Percentiles rank a stretch among this genome's conserved stretches.
Evolutionary conservation across 2,888 invertebrate species (phyloP).

Genomic region (Acutogordius australiensis): DNA sequence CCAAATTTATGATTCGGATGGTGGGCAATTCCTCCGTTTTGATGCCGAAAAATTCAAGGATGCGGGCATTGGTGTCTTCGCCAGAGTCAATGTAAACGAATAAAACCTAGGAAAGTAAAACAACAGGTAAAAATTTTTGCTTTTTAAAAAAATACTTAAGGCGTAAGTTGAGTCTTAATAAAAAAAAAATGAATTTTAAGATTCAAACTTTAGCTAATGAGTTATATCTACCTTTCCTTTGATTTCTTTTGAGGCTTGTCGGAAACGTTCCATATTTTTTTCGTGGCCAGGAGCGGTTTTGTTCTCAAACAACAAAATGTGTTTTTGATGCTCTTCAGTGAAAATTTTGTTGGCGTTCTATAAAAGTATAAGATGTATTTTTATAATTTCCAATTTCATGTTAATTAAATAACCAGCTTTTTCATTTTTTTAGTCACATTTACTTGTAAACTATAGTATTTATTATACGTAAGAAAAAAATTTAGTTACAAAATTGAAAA

Average conservation of each 20-base stretch:
- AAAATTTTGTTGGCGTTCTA: slow-evolving; percentile 82
- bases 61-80: slow-evolving; percentile 75
- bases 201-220: too few relatives aligned
- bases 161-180: too few relatives aligned
- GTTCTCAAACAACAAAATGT: slow-evolving; percentile 71
- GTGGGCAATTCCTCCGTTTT: slow-evolving; percentile 43
- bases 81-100: slow-evolving; percentile 80
- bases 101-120: slow-evolving; percentile 34
- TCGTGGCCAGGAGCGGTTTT: slow-evolving; percentile 52
- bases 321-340: slow-evolving; percentile 82
- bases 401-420: too few relatives aligned
- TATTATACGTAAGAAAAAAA: too few relatives aligned
- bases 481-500: too few relatives aligned
- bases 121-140: not conserved
- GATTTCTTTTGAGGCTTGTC: slow-evolving; percentile 55
- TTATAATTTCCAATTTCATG: too few relatives aligned
- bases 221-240: slow-evolving; percentile 53
- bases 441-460: too few relatives aligned
- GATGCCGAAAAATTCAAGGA: slow-evolving; percentile 96
- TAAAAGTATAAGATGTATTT: too few relatives aligned
- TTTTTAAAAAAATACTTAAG: slow-evolving; percentile 14
- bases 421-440: too few relatives aligned
- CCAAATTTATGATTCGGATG: slow-evolving; percentile 46
- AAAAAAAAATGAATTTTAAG: too few relatives aligned
- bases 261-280: slow-evolving; percentile 43